Evolutionary conservation across 2,113 vertebrate species (phyloP).

Genomic region (Chrysochloris asiatica): DNA sequence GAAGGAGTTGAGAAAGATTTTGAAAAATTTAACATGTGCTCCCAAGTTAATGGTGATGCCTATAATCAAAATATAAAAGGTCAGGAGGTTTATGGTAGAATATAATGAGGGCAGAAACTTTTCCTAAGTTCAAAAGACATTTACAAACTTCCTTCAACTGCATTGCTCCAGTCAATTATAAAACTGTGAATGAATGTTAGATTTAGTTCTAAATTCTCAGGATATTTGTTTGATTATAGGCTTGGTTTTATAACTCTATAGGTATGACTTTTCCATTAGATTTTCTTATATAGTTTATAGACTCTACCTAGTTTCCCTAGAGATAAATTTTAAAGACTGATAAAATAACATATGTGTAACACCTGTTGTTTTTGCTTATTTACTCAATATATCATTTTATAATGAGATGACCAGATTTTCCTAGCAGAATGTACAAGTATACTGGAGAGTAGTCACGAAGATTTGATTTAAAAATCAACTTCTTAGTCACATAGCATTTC

Average conservation of each 20-base stretch:
- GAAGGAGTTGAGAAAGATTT: background rate
- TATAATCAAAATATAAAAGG: background rate
- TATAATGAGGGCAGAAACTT: background rate
- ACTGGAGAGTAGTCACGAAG: background rate
- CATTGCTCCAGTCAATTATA: background rate
- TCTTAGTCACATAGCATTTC: background rate
- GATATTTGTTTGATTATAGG: background rate
- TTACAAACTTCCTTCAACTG: background rate
- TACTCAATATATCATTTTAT: conserved; percentile 45
- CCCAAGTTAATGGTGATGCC: background rate
- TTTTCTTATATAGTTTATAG: background rate
- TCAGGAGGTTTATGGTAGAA: background rate
- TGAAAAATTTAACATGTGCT: background rate
- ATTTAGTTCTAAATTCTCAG: background rate
- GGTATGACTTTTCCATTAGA: background rate
- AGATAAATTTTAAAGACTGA: conserved; percentile 50
- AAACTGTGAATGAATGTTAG: background rate
- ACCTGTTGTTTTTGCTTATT: conserved; percentile 65
- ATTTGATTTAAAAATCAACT: conserved; percentile 23
- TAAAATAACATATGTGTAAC: conserved; percentile 60
- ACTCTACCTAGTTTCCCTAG: conserved; percentile 35
- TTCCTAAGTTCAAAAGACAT: background rate
- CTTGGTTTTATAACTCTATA: background rate
- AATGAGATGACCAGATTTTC: conserved; percentile 23
- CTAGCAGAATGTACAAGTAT: background rate